phyloP scores from a whole-genome alignment of 2,113 vertebrate species.

The Bubo scandiacus region DNA sequence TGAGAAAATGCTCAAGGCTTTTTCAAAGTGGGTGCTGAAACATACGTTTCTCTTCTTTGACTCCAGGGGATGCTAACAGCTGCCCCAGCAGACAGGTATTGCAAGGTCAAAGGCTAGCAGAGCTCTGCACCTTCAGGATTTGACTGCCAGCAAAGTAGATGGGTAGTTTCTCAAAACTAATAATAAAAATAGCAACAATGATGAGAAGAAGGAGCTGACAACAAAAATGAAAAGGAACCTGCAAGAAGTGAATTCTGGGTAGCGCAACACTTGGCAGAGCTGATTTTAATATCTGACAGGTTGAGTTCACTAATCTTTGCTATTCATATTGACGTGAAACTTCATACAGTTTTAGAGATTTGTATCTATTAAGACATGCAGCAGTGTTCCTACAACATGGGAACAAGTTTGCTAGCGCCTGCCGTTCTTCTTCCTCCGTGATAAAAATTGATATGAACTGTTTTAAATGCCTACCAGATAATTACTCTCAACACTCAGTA shows the following conservation, averaged over 20 bases:
- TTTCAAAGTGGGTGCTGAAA: conserved; percentile 73
- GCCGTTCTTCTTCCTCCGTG: conserved; percentile 64
- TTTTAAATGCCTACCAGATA: conserved; percentile 72
- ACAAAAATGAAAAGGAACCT: conserved; percentile 20
- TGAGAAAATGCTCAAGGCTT: conserved; percentile 75
- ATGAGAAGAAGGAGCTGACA: conserved; percentile 48
- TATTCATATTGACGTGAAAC: conserved; percentile 66
- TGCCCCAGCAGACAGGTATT: conserved; percentile 60
- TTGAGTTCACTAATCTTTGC: conserved; percentile 64
- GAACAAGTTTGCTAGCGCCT: conserved; percentile 77
- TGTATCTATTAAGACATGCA: conserved; percentile 63
- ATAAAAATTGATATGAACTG: conserved; percentile 74
- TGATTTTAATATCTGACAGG: conserved; percentile 71
- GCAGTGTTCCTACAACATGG: conserved; percentile 60
- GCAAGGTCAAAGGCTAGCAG: conserved; percentile 61
- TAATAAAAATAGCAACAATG: conserved; percentile 23
- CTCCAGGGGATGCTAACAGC: conserved; percentile 73
- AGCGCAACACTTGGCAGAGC: conserved; percentile 39
- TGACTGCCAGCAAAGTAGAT: background rate
- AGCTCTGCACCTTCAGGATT: conserved; percentile 16
- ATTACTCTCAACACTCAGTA: conserved; percentile 66
- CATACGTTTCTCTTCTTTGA: conserved; percentile 65
- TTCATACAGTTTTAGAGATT: conserved; percentile 68
- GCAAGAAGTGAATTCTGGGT: conserved; percentile 47
- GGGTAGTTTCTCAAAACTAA: conserved; percentile 47